Conservation (phyloP, 2,888 invertebrate species). For the Pollenia labialis region DNA sequence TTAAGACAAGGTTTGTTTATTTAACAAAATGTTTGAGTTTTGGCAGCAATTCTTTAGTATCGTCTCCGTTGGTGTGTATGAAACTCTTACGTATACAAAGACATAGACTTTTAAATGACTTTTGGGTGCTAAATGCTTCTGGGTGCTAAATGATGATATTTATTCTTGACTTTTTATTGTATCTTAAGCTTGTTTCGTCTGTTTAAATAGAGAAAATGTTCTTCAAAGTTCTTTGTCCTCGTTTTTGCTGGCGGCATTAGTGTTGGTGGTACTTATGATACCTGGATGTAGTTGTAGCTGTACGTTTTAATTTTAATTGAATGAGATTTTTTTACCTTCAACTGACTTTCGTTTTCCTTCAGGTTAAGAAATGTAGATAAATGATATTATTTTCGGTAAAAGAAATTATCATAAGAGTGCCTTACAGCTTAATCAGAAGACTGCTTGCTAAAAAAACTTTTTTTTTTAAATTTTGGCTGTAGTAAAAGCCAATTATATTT, state of each 20-base stretch:
- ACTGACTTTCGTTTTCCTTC: constrained; percentile 12
- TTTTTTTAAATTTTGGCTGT: constrained; percentile 17
- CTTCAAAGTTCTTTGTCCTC: constrained; percentile 13
- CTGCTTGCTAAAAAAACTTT: not conserved
- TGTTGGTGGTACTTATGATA: constrained; percentile 32
- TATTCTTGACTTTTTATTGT: constrained; percentile 18
- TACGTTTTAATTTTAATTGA: constrained; percentile 73
- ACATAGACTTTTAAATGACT: constrained; percentile 38
- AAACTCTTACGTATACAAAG: not conserved
- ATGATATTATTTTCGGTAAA: not conserved
- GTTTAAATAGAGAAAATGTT: constrained; percentile 21
- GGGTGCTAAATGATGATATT: constrained; percentile 46
- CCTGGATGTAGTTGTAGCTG: constrained; percentile 57
- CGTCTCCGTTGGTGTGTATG: not conserved
- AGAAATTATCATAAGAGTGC: too few relatives aligned
- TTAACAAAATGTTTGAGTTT: constrained; percentile 8
- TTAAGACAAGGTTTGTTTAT: constrained; percentile 24
- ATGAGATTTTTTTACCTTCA: constrained; percentile 56
- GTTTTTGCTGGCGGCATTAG: not conserved
- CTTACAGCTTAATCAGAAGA: too few relatives aligned
- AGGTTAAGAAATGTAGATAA: constrained; percentile 19
- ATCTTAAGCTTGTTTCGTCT: constrained; percentile 19
- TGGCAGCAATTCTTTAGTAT: not conserved
- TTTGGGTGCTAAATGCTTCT: constrained; percentile 41
- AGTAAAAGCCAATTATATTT: constrained; percentile 62